Conservation (phyloP, 1,140 invertebrate species). For the Marisa cornuarietis region DNA sequence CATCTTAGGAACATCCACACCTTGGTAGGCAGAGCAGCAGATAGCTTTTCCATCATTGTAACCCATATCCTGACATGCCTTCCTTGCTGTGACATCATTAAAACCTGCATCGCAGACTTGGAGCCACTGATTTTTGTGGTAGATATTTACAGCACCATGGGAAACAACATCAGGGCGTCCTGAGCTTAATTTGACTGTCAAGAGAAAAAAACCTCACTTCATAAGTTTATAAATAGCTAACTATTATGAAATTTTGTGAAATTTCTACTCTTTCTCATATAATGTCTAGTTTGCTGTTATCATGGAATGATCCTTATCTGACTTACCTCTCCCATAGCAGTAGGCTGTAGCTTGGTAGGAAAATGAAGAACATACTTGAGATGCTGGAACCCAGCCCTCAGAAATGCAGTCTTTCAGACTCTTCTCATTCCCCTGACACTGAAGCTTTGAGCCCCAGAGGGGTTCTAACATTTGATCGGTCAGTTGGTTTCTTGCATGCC, state of each 20-base stretch:
- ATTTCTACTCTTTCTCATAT: too few relatives aligned
- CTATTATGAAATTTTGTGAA: not conserved
- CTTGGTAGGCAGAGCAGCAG: slow-evolving; percentile 46
- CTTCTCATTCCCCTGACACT: slow-evolving; percentile 45
- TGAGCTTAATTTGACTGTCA: slow-evolving; percentile 47
- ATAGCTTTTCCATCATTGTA: slow-evolving; percentile 46
- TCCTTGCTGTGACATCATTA: slow-evolving; percentile 42
- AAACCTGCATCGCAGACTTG: slow-evolving; percentile 50
- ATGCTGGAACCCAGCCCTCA: slow-evolving; percentile 36
- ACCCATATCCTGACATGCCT: slow-evolving; percentile 45
- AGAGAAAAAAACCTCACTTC: slow-evolving; percentile 12
- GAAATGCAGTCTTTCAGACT: slow-evolving; percentile 46
- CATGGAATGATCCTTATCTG: too few relatives aligned
- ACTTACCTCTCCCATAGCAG: slow-evolving; percentile 49
- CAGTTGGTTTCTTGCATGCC: slow-evolving; percentile 21
- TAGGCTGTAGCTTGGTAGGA: slow-evolving; percentile 44
- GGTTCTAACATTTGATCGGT: slow-evolving; percentile 26
- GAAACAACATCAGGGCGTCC: slow-evolving; percentile 28
- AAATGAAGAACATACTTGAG: slow-evolving; percentile 29
- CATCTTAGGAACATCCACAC: slow-evolving; percentile 11
- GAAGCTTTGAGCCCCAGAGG: slow-evolving; percentile 41
- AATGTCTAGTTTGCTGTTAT: too few relatives aligned
- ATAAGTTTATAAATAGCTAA: slow-evolving; percentile 4
- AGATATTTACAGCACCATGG: slow-evolving; percentile 42
- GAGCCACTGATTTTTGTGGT: slow-evolving; percentile 40